phyloP scores from a whole-genome alignment of 2,113 vertebrate genomes.

The Motacilla tschutschensis region DNA sequence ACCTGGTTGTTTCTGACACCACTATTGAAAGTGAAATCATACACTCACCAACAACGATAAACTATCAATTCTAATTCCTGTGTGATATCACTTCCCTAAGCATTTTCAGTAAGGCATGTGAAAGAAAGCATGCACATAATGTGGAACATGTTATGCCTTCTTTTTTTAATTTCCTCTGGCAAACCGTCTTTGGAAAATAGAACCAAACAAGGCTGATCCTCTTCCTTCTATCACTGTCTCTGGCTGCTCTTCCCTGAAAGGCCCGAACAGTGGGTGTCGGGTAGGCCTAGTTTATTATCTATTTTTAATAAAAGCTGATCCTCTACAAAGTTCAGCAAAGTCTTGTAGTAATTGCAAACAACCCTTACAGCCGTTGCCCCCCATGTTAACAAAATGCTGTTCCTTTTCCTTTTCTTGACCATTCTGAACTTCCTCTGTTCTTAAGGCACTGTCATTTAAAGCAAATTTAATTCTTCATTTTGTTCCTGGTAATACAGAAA shows the following conservation, averaged over 20 bases:
- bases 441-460: neutral
- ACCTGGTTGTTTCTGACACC: neutral
- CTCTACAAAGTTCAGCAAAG: neutral
- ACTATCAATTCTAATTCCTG: neutral
- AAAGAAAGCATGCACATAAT: neutral
- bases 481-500: neutral
- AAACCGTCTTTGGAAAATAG: neutral
- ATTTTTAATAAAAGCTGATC: neutral
- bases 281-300: neutral
- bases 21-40: neutral
- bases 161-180: neutral
- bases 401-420: neutral
- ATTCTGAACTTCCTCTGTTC: neutral
- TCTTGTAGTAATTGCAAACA: neutral
- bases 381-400: neutral
- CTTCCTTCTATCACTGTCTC: neutral
- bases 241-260: neutral
- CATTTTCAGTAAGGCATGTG: neutral
- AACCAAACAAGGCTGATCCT: neutral
- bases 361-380: neutral
- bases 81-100: neutral
- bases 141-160: neutral
- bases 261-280: neutral
- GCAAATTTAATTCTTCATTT: neutral
- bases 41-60: neutral